Conservation (phyloP, 1,140 invertebrate genomes). For the Zaprionus tsacasi region DNA sequence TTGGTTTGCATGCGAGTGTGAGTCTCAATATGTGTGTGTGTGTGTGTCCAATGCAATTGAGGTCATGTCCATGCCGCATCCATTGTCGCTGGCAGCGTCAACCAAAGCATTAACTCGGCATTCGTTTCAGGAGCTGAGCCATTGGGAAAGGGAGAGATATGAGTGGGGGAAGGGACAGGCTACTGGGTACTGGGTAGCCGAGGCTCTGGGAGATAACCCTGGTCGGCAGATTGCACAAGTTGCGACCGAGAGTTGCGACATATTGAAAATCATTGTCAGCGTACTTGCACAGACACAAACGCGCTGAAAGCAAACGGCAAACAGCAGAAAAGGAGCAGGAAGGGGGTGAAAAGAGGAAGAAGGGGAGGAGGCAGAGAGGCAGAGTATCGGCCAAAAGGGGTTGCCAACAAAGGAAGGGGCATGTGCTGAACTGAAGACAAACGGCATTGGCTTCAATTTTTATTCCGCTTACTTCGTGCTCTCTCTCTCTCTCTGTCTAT, state of each 20-base stretch:
- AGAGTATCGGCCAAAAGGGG: background rate
- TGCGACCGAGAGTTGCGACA: constrained; percentile 73
- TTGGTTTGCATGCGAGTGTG: constrained; percentile 56
- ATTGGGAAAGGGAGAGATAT: constrained; percentile 25
- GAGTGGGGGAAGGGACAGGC: constrained; percentile 4
- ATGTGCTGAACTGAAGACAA: constrained; percentile 71
- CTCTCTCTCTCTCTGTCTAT: constrained; percentile 16
- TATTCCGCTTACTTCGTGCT: constrained; percentile 52
- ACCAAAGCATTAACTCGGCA: constrained; percentile 72
- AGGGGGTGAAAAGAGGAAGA: background rate
- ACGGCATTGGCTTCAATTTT: constrained; percentile 79
- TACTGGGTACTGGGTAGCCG: background rate
- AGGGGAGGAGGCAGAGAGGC: background rate
- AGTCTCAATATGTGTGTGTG: constrained; percentile 9
- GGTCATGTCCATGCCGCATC: constrained; percentile 83
- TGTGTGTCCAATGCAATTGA: constrained; percentile 72
- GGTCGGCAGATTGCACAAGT: constrained; percentile 62
- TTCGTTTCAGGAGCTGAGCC: constrained; percentile 61
- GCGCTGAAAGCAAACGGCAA: constrained; percentile 34
- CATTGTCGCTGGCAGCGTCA: constrained; percentile 71
- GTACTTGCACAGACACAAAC: constrained; percentile 48
- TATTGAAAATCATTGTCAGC: constrained; percentile 76
- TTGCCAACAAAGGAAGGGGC: constrained; percentile 12
- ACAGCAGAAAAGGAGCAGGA: constrained; percentile 15
- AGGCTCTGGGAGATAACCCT: constrained; percentile 27